Evolutionary conservation across 2,113 vertebrate species (phyloP), one percentile per base, ranked within the genome.

Genomic region (Salvator merianae): DNA sequence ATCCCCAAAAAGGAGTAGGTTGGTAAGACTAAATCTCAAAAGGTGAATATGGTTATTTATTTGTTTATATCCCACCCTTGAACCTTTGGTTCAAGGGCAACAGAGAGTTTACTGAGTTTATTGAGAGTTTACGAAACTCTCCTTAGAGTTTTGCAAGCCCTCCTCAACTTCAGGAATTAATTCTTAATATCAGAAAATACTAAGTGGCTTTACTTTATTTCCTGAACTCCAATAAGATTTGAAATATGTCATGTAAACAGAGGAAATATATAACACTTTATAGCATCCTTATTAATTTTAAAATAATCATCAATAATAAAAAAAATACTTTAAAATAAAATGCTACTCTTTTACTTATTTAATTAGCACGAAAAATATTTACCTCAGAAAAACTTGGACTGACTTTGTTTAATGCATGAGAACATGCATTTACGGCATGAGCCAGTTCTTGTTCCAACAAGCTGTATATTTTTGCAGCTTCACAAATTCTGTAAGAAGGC

Each of bases 361-460:
- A n/a, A 7, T 16, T 10, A 18, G 68, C 30, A 24, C 30, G 20
- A 47, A 10, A 26, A 62, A 72, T 50, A 84, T 81, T 93, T 90
- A 99, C 98, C 98, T 99, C 98, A 4, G 98, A 97, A 94, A 97
- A 99, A 91, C 97, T 97, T 2, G 98, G 98, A 87, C 98, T 98
- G 72, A 98, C 99, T 96, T 99, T 99, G 95, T 99, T 98, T 95
- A 99, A 97, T 47, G 98, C 98, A n/a, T 99, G 99, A 4, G 99
- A 99, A 47, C 98, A 97, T 0, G 99, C 99, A 13, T 99, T 99
- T 63, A 99, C 98, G 0, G 98, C 98, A 3, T 99, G 99, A 78
- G 99, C 99, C 87, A 99, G 95, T 81, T 99, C 99, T 91, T 99
- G 99, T 90, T 99, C 99, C 84, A 99, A 87, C 9, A 99, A 96